Conservation (phyloP, 2,113 vertebrate species). For the Albula glossodonta region DNA sequence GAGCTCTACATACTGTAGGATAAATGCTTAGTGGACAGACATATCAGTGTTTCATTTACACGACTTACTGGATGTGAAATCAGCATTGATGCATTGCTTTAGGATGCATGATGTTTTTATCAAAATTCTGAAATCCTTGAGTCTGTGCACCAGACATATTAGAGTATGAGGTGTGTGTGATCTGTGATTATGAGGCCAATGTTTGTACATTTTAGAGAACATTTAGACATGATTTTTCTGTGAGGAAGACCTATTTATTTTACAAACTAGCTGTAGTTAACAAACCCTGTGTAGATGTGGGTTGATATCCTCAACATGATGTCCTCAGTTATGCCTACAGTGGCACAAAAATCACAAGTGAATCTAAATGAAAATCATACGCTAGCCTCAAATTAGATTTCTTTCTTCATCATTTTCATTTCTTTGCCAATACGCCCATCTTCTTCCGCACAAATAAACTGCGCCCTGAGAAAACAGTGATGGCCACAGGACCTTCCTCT, state of each 20-base stretch:
- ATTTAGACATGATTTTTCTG: neutral
- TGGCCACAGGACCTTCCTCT: neutral
- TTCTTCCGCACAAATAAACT: neutral
- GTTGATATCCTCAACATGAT: neutral
- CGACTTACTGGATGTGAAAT: neutral
- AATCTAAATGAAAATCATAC: constrained; percentile 35
- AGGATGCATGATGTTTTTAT: neutral
- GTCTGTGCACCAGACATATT: neutral
- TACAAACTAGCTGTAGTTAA: neutral
- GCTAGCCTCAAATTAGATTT: constrained; percentile 30
- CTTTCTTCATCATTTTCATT: neutral
- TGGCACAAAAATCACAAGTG: neutral
- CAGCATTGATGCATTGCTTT: neutral
- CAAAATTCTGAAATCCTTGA: neutral
- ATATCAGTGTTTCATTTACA: neutral
- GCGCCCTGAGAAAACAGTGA: neutral
- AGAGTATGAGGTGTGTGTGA: neutral
- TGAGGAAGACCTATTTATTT: neutral
- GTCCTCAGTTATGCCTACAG: neutral
- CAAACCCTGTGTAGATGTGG: constrained; percentile 11
- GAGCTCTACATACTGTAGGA: too few species aligned
- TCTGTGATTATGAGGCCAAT: neutral
- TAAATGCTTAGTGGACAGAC: neutral
- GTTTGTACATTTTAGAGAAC: neutral
- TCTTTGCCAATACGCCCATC: neutral